Base-by-base conservation (phyloP, 2,888 invertebrate species). In the Pyralis farinalis region DNA sequence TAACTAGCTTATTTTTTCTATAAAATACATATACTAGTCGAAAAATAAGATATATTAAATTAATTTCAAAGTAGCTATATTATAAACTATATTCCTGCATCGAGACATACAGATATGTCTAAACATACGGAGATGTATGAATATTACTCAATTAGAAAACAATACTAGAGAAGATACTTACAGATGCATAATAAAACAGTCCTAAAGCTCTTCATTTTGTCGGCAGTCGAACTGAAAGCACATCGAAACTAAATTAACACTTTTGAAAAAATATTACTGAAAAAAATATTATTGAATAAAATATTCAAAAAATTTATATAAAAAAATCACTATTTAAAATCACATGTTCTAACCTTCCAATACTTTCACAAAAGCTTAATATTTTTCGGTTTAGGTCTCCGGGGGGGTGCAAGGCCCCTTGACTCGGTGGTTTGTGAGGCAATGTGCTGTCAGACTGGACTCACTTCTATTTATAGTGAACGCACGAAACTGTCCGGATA, bases 191-290 rank as follows among this genome's bases (percentile, higher is more conserved):
- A 62, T 47, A 87, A 57, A 34, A 84, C 54, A 42, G 75, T 71
- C 55, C 71, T 71, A 49, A 71, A 71, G 41, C 69, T 65, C 77
- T 72, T 80, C 84, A 87, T 86, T 49, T 63, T 75, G 37, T 58
- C 62, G 63, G 64, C 73, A 80, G 79, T 76, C 83, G 76, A 78
- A 83, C 87, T 86, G 87, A 83, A 84, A 83, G 60, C 67, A 63
- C 69, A 76, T 65, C 60, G 47, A 49, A 48, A 45, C 53, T 35
- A 21, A 43, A 55, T 54, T 56, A 58, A 55, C 61, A 67, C 63
- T 57, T 51, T 50, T 46, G 43, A 49, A 46, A 41, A 46, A 37
- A 44, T 37, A 34, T 47, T 42, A 36, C 34, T 32, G 28, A 40
- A 37, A 46, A 48, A 47, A 47, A 43, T 39, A 43, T 46, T 34